Conservation (phyloP, 2,888 invertebrate species). For the Hydriomena furcata region DNA sequence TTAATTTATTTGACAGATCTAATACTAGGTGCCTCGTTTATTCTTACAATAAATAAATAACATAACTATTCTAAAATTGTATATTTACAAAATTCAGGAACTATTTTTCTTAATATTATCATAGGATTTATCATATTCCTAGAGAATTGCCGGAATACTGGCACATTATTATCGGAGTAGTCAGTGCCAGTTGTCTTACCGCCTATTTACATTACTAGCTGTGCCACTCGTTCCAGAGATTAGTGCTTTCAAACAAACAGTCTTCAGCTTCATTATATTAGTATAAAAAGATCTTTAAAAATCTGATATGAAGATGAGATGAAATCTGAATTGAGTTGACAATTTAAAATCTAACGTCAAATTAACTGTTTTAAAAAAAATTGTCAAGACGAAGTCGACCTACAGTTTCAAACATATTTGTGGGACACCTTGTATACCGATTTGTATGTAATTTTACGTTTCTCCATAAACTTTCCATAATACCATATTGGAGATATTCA, state of each 20-base stretch:
- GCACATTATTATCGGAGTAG: neutral
- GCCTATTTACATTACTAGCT: neutral
- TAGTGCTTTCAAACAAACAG: neutral
- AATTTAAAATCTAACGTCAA: no score
- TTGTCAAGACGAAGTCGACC: no score
- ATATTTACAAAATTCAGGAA: conserved; percentile 30
- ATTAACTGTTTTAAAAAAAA: no score
- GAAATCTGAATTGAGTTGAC: no score
- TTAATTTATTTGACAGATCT: neutral
- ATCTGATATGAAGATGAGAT: no score
- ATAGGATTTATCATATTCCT: conserved; percentile 19
- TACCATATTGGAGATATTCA: no score
- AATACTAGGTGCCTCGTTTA: conserved; percentile 6
- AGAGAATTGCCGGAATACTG: conserved; percentile 2
- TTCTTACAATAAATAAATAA: conserved; percentile 27
- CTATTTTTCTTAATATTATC: conserved; percentile 20
- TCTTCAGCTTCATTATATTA: no score
- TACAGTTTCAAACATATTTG: no score
- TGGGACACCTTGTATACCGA: no score
- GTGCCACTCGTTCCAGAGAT: neutral
- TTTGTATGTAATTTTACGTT: no score
- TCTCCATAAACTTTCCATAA: no score
- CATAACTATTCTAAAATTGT: neutral
- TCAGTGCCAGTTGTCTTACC: neutral
- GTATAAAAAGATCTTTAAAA: no score